Conservation (phyloP, 2,797 vertebrate genomes). For the Paedocypris micromegethes region DNA sequence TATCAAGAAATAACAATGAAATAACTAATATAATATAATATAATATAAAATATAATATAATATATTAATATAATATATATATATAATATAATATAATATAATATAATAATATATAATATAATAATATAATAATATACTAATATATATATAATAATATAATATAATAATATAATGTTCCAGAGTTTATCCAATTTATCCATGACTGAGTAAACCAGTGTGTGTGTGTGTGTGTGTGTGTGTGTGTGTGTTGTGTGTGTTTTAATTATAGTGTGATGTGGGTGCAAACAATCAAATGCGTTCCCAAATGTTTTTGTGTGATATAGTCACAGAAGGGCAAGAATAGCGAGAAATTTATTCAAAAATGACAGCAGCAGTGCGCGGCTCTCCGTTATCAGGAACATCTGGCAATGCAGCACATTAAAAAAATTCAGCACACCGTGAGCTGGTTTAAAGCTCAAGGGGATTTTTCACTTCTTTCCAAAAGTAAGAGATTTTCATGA, state of each 20-base stretch:
- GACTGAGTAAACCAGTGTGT: conserved; percentile 38
- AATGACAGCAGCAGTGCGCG: conserved; percentile 55
- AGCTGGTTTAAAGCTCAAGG: conserved; percentile 48
- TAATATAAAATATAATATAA: too few relatives aligned
- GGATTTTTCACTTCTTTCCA: conserved; percentile 32
- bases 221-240: conserved; percentile 5
- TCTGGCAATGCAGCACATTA: conserved; percentile 55
- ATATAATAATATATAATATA: too few relatives aligned
- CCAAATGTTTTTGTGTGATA: conserved; percentile 20
- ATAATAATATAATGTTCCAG: too few relatives aligned
- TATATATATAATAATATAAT: too few relatives aligned
- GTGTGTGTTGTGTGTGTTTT: conserved; percentile 16
- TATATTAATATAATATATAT: too few relatives aligned
- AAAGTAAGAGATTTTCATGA: conserved; percentile 15
- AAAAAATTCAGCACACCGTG: conserved; percentile 43
- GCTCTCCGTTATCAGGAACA: conserved; percentile 57
- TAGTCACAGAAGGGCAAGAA: conserved; percentile 60
- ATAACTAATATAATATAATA: too few relatives aligned
- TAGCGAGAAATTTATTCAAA: conserved; percentile 48
- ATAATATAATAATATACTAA: too few relatives aligned
- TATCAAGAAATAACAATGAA: too few relatives aligned
- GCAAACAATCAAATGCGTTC: conserved; percentile 6
- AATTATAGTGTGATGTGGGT: conserved; percentile 14
- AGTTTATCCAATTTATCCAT: too few relatives aligned
- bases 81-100: too few relatives aligned